Percentiles rank a stretch among this genome's conserved stretches.
Conservation (phyloP, 1,140 invertebrate genomes). For the Bombus vancouverensis region DNA sequence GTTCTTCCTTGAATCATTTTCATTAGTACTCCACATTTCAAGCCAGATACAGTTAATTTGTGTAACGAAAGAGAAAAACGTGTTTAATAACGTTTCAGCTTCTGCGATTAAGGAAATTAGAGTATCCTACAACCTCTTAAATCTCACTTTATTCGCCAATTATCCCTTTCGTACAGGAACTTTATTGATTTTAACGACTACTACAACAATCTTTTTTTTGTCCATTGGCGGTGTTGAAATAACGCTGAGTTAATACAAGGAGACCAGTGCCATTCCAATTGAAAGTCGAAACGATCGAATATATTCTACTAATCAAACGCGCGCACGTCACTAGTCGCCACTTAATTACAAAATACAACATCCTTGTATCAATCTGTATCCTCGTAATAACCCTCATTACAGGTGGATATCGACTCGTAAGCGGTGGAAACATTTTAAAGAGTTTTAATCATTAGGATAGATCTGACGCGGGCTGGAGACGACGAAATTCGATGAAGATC, state of each 20-base stretch:
- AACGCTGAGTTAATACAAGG: not conserved
- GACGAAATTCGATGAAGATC: conserved; percentile 51
- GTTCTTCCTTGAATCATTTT: not conserved
- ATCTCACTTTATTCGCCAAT: not conserved
- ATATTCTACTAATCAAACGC: conserved; percentile 34
- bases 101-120: not conserved
- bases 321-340: not conserved
- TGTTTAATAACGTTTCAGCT: too few relatives aligned
- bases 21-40: not conserved
- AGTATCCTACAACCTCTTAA: not conserved
- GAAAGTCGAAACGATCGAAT: conserved; percentile 19
- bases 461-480: conserved; percentile 28
- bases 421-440: conserved; percentile 29
- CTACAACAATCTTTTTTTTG: not conserved
- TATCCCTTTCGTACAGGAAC: not conserved
- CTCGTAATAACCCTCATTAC: conserved; percentile 50
- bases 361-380: conserved; percentile 32
- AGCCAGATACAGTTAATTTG: too few relatives aligned
- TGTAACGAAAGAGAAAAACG: too few relatives aligned
- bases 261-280: conserved; percentile 7
- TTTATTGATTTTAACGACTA: not conserved
- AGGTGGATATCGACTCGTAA: conserved; percentile 22
- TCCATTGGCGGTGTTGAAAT: too few relatives aligned
- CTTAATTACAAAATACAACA: conserved; percentile 47
- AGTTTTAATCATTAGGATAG: conserved; percentile 44